Base-by-base conservation (phyloP, 2,113 vertebrate species). In the Seriola aureovittata region DNA sequence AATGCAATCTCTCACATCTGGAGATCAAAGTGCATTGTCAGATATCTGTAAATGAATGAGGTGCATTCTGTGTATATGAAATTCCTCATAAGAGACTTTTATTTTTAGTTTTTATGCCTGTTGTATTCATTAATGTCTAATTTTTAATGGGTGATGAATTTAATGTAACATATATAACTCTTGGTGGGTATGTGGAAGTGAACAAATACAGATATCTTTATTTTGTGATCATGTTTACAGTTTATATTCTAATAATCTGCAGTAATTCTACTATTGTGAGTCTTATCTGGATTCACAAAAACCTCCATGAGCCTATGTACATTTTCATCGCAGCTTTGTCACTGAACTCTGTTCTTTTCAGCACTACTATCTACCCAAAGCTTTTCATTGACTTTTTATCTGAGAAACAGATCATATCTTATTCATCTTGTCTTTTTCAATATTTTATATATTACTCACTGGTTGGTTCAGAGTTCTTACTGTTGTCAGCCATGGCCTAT, bases 251-350 rank as follows among this genome's bases (percentile, higher is more conserved):
- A 3, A 86, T 86, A 1, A 10, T 82, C 4, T 81, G 62, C 58
- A 54, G 3, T 71, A 85, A 80, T 34, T 75, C 7, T 5, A 54
- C 42, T 3, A 59, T 85, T 25, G 52, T 80, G 8, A 75, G 7
- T 4, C 50, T 85, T 0, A 80, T 85, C 19, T 75, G 65, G 32
- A 32, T 36, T 58, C 66, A 85, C 8, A 11, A 59, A 52, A 59
- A 16, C 34, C 82, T 85, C 16, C 77, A 88, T 16, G 74, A 90
- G 32, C 89, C 89, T 0, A 86, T 90, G 86, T 88, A 90, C 54
- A 71, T 88, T 1, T 88, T 88, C 9, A 57, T 57, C 5, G n/a
- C 54, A 12, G n/a, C 54, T 23, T 12, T 58, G 55, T 58, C 5
- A 58, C 23, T 55, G 8, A 55, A 55, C 21, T 57, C n/a, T 25